Evolutionary conservation across 2,888 invertebrate genomes (phyloP), one percentile per base, ranked within the genome.

Genomic region (Ceraclea dissimilis): DNA sequence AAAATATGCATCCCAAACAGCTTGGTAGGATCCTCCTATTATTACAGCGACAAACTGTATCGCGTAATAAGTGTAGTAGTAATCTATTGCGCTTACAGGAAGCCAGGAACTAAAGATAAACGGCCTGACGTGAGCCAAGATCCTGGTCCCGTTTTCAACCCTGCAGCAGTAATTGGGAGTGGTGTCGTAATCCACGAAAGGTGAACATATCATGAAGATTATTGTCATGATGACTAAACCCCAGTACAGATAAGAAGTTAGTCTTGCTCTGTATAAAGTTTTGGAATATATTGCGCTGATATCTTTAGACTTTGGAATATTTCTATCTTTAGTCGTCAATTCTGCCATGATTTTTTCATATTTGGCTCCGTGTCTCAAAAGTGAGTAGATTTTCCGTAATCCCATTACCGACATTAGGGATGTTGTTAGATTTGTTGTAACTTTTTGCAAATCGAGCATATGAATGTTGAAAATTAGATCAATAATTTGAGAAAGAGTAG

Each of bases 11-110:
- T 76, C 76, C 60, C 71, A 76, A 63, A 63, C 70, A 0, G 73
- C 74, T 0, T 75, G 71, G 2, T 75, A 69, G 6, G 71, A 69
- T 1, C 74, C 75, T 0, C 75, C 76, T 47, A 74, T 74, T n/a
- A 70, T 65, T 56, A 69, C 71, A 47, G 72, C 69, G 19, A 69
- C 55, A 0, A 66, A 57, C 43, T 76, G 74, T 46, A 68, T 66
- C 2, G 70, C 17, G 50, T 60, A 63, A 44, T 57, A 60, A 17
- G 54, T 10, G 43, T 57, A 61, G 22, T 61, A 51, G 44, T 57
- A 47, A 2, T 49, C 52, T 8, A 49, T 58, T 4, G 39, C 4
- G 13, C 16, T 16, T 4, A 39, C 22, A 10, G 63, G 63, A 54
- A 63, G 57, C 63, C 63, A 63, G 1, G 59, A 59, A 18, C 61